A percentile compares a stretch with the other conserved stretches of the same genome.
phyloP scores from a whole-genome alignment of 1,140 invertebrate species.

The Plutomurus gul region DNA sequence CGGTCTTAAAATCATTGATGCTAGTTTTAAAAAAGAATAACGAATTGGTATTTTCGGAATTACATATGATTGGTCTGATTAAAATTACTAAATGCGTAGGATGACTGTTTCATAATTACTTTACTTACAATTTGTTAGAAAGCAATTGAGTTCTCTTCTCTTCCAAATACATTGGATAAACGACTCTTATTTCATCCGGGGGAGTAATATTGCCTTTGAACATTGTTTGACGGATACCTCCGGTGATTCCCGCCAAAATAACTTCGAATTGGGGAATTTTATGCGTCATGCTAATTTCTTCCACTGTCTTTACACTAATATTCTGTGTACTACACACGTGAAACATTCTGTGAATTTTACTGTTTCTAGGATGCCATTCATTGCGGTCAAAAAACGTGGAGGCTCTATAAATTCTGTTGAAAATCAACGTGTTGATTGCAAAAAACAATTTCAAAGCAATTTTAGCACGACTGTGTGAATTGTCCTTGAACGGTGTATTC shows the following conservation, averaged over 20 bases:
- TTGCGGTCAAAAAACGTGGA: not conserved
- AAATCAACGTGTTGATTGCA: not conserved
- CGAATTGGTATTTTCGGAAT: no score
- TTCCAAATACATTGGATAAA: not conserved
- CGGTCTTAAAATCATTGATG: no score
- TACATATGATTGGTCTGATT: no score
- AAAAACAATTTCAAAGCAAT: not conserved
- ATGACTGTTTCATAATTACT: not conserved
- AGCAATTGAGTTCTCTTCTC: not conserved
- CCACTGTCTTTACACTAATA: not conserved
- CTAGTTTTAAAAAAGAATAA: no score
- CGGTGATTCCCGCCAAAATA: slow-evolving; percentile 6
- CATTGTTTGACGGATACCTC: not conserved
- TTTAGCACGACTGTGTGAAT: not conserved
- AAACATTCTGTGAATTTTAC: not conserved
- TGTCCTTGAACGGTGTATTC: not conserved
- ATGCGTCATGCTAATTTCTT: not conserved
- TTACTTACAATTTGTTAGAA: not conserved
- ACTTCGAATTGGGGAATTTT: not conserved
- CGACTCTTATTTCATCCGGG: not conserved
- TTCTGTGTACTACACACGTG: not conserved
- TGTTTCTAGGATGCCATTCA: not conserved
- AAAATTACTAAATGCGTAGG: no score
- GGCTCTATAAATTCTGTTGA: not conserved
- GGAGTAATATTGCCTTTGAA: not conserved